Evolutionary conservation across 1,140 invertebrate species (phyloP).

Genomic region (Muscidifurax raptorellus): DNA sequence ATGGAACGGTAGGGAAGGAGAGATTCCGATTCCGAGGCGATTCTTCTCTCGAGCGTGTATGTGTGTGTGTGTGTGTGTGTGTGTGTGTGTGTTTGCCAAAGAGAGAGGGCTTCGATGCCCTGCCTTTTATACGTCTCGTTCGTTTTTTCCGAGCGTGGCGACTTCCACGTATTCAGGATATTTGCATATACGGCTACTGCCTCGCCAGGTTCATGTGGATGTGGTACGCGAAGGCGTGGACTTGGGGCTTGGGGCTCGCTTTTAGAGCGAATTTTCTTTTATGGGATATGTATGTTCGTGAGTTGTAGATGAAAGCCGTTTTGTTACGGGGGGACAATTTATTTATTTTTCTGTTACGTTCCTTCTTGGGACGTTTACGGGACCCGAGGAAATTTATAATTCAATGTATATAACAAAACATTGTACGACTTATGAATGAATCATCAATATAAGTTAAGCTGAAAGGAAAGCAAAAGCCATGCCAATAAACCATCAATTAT

Average conservation of each 20-base stretch:
- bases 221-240: constrained; percentile 3
- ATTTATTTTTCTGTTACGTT: too few species aligned
- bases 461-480: too few species aligned
- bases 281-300: background rate
- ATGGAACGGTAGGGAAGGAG: constrained; percentile 23
- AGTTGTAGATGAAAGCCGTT: too few species aligned
- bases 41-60: background rate
- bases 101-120: background rate
- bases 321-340: too few species aligned
- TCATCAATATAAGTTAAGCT: too few species aligned
- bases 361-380: too few species aligned
- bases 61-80: background rate
- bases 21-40: constrained; percentile 27
- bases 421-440: too few species aligned
- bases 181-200: constrained; percentile 34
- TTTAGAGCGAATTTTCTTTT: background rate
- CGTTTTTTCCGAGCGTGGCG: background rate
- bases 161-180: constrained; percentile 33
- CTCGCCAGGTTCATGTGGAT: background rate
- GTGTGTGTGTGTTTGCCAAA: background rate
- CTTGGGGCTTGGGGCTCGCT: constrained; percentile 2
- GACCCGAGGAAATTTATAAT: too few species aligned
- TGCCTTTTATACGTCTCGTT: background rate
- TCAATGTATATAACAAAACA: too few species aligned
- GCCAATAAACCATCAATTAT: background rate